Evolutionary conservation across 1,140 invertebrate species (phyloP), one percentile per base, ranked within the genome.

Genomic region (Lysiphlebus fabarum): DNA sequence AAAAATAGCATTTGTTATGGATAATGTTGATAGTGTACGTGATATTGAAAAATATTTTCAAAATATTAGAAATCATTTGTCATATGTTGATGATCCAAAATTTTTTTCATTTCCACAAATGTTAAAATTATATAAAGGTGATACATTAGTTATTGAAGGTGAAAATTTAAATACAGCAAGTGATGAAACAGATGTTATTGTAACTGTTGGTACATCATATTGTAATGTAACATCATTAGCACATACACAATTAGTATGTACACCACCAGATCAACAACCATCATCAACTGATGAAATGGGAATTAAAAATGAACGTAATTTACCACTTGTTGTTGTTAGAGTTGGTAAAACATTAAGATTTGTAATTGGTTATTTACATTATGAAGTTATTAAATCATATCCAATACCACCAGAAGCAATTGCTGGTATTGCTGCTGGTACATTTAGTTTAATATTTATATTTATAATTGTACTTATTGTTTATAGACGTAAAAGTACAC

Each of bases 221-320:
- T 98, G 96, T 71, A 98, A 97, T 79, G 90, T 98, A 2, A 97
- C 95, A 3, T 95, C 94, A 44, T 78, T 98, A 7, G 92, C 93
- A 1, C 83, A 88, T 66, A 89, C 86, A 14, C 93, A 97, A 72
- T 78, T 98, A 6, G 87, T 96, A 11, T 99, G 96, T 70, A 89
- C 88, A 17, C 94, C 93, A 9, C 93, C 93, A 4, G 88, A 90
- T 68, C 80, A 85, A 47, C 90, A 93, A 68, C 95, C 96, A n/a
- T 69, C 84, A 4, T 85, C 88, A 43, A 95, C 90, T 5, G 93
- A 96, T 79, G 92, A 95, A 77, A 86, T 87, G 72, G 92, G 91
- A 11, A 78, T 88, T 33, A 87, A 87, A 73, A 91, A 81, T 10
- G 82, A 87, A n/a, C 82, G 82, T 33, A 89, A 87, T 71, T 80